Percentiles rank a stretch among this genome's conserved stretches.
Evolutionary conservation across 64 coral and sea anemone genomes (phyloP).

Genomic region (Stylophora pistillata): DNA sequence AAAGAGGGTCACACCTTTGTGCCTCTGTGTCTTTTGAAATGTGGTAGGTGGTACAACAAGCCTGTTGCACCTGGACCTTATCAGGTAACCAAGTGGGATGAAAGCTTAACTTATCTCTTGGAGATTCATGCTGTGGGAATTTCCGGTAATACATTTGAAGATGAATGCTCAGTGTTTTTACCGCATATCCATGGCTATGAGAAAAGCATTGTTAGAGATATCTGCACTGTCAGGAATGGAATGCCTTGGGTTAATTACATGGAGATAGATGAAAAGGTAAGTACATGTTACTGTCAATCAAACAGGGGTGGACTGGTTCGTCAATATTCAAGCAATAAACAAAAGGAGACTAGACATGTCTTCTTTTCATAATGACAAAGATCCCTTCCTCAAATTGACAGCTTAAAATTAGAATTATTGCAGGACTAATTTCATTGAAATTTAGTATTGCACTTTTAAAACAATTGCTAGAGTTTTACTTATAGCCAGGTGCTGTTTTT

Average conservation of each 20-base stretch:
- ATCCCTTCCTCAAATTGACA: no score
- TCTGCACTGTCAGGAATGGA: conserved; percentile 10
- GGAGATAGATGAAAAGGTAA: conserved; percentile 20
- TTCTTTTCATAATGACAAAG: no score
- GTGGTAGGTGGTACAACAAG: background rate
- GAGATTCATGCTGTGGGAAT: background rate
- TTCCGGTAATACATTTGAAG: background rate
- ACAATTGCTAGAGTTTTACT: no score
- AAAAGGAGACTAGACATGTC: no score
- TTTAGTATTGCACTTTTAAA: no score
- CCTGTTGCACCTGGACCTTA: background rate
- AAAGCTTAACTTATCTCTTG: conserved; percentile 1
- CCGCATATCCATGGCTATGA: conserved; percentile 27
- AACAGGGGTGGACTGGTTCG: no score
- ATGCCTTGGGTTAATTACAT: conserved; percentile 1
- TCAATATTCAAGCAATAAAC: no score
- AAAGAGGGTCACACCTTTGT: conserved; percentile 34
- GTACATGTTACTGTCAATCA: no score
- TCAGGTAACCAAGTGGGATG: conserved; percentile 16
- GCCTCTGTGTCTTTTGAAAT: background rate
- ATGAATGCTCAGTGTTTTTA: background rate
- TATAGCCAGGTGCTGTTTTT: no score
- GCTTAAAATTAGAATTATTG: no score
- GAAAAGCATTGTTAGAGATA: conserved; percentile 19
- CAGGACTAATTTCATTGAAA: no score